phyloP scores from a whole-genome alignment of 2,888 invertebrate genomes.

The Polyommatus icarus region DNA sequence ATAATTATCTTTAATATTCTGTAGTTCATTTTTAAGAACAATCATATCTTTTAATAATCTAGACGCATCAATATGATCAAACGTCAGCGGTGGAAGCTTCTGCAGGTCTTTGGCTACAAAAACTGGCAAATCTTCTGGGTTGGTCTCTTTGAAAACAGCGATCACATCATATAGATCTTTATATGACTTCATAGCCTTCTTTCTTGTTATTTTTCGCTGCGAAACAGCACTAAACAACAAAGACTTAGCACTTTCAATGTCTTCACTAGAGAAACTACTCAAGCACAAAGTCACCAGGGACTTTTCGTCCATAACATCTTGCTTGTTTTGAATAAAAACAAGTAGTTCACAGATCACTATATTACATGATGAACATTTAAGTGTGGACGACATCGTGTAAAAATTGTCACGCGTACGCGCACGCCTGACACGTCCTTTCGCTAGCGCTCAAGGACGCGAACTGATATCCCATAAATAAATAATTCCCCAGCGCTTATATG shows the following conservation, averaged over 20 bases:
- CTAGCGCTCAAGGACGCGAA: too few species aligned
- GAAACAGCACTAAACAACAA: too few species aligned
- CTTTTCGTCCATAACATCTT: not conserved
- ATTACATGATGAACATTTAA: not conserved
- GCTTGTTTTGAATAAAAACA: not conserved
- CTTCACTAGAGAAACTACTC: too few species aligned
- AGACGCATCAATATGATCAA: constrained; percentile 32
- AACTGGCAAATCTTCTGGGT: constrained; percentile 18
- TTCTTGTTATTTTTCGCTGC: too few species aligned
- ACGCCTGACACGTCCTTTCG: not conserved
- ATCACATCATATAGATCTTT: constrained; percentile 1
- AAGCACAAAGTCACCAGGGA: too few species aligned
- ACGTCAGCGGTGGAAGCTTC: constrained; percentile 27
- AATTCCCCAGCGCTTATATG: too few species aligned
- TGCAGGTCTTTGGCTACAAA: constrained; percentile 33
- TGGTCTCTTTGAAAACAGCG: not conserved
- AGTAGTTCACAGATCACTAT: not conserved
- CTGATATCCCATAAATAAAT: too few species aligned
- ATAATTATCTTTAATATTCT: constrained; percentile 5
- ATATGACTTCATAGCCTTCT: not conserved
- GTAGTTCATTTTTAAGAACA: not conserved
- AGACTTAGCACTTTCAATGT: not conserved
- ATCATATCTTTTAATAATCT: constrained; percentile 25
- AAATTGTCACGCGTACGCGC: not conserved
- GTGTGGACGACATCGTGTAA: not conserved